Evolutionary conservation across 2,113 vertebrate species (phyloP).

Genomic region (Etheostoma spectabile): DNA sequence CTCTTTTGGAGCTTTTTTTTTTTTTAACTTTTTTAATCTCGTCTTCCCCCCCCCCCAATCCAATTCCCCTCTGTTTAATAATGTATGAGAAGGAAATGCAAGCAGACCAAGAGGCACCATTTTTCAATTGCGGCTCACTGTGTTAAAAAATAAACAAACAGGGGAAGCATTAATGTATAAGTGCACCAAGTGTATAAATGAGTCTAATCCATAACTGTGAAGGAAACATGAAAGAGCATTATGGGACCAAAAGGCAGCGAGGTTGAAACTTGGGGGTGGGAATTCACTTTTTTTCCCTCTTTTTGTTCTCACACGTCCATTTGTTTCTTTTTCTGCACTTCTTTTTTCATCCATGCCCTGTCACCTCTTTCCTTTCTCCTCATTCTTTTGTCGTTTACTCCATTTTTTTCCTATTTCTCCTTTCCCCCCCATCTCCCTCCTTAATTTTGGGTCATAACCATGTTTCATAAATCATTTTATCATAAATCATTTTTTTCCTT

Average conservation of each 20-base stretch:
- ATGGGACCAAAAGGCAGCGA: neutral
- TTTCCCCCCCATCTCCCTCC: neutral
- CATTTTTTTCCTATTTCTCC: no score
- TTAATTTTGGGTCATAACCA: no score
- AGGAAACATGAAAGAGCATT: conserved; percentile 18
- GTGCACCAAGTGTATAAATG: conserved; percentile 25
- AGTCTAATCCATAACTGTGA: conserved; percentile 28
- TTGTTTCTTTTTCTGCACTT: neutral
- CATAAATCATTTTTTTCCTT: no score
- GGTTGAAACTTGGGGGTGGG: neutral
- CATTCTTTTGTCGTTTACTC: no score
- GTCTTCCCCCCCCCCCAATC: neutral
- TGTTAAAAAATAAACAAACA: conserved; percentile 12
- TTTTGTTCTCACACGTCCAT: neutral
- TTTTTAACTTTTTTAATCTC: conserved; percentile 48
- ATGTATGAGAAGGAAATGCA: conserved; percentile 42
- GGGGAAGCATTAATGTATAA: conserved; percentile 3
- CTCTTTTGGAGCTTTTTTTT: neutral
- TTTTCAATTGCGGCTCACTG: conserved; percentile 37
- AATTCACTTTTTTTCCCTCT: neutral
- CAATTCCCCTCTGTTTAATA: conserved; percentile 44
- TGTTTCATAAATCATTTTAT: no score
- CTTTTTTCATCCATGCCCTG: no score
- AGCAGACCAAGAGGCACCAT: conserved; percentile 13
- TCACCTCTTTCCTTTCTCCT: neutral